Evolutionary conservation across 2,797 vertebrate species (phyloP).

Genomic region (Caiman crocodilus): DNA sequence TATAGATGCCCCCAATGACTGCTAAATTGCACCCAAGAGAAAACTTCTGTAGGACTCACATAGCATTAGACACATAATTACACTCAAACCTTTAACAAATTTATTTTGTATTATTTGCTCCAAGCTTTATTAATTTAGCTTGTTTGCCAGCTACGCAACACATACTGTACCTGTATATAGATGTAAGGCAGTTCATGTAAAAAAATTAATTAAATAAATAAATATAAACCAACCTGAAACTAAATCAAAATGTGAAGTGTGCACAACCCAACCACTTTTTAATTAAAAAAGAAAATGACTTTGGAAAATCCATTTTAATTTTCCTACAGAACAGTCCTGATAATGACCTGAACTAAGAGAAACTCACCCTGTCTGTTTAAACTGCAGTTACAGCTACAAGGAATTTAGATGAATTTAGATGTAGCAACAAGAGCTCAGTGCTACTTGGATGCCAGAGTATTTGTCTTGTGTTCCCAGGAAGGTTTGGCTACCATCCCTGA

Average conservation of each 20-base stretch:
- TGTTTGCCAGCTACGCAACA: background rate
- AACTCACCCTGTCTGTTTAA: background rate
- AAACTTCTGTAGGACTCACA: background rate
- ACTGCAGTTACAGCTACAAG: too few species aligned
- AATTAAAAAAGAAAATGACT: background rate
- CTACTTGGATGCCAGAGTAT: too few species aligned
- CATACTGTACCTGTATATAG: background rate
- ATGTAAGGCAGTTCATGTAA: background rate
- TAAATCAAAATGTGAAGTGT: background rate
- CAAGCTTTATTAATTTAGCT: background rate
- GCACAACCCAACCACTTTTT: background rate
- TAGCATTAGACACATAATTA: background rate
- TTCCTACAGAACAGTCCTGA: background rate
- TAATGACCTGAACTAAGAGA: background rate
- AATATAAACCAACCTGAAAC: background rate
- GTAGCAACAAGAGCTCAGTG: too few species aligned
- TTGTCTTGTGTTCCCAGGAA: too few species aligned
- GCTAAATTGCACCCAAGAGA: background rate
- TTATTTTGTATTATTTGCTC: background rate
- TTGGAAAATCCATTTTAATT: background rate
- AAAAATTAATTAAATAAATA: background rate
- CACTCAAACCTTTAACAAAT: background rate
- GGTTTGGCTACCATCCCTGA: too few species aligned
- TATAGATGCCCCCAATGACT: background rate
- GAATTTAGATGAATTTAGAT: too few species aligned